These are phyloP conservation scores for Okapia johnstoni DNA, from an alignment of 2,113 vertebrate species.

Conservation along the genomic window DNA sequence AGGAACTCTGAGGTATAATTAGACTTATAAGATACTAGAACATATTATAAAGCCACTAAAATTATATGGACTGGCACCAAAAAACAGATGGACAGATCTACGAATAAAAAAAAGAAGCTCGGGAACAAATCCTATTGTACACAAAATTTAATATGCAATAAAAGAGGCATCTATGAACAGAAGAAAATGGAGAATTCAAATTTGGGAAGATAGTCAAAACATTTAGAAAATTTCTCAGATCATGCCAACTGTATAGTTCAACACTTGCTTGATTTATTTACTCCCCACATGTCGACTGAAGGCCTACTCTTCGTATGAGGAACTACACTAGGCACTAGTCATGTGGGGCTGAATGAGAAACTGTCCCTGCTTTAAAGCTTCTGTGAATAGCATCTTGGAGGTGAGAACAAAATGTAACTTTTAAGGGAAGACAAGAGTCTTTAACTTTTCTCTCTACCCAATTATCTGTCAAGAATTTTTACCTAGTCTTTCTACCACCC, in stretches of 20 bases:
- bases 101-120: not conserved
- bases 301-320: not conserved
- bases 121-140: not conserved
- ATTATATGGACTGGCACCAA: not conserved
- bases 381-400: not conserved
- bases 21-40: not conserved
- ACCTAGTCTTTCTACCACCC: not conserved
- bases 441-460: not conserved
- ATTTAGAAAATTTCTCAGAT: not conserved
- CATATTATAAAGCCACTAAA: constrained; percentile 22
- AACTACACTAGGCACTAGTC: not conserved
- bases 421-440: not conserved
- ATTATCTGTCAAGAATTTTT: not conserved
- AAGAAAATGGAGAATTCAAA: not conserved
- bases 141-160: not conserved
- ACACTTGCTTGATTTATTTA: not conserved
- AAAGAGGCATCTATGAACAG: not conserved
- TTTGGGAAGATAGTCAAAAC: not conserved
- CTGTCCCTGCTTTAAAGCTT: not conserved
- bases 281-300: not conserved
- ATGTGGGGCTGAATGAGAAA: not conserved
- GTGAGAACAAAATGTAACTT: not conserved
- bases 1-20: not conserved
- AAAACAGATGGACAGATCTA: not conserved
- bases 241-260: not conserved